A percentile compares a stretch with the other conserved stretches of the same genome.
Evolutionary conservation across 2,888 invertebrate genomes (phyloP).

Genomic region (Osedax frankpressi): DNA sequence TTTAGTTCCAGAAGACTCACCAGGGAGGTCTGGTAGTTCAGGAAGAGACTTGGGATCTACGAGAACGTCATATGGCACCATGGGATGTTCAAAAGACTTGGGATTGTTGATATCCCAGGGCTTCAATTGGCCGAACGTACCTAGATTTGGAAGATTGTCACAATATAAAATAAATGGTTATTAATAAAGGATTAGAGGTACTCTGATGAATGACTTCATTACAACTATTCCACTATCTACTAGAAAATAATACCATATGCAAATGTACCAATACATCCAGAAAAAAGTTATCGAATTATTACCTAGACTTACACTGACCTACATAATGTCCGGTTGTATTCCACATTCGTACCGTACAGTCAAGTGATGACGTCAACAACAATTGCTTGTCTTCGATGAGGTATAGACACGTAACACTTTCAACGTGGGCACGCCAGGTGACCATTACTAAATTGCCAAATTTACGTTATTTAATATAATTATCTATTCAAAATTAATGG

Average conservation of each 20-base stretch:
- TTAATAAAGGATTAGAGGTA: too few relatives aligned
- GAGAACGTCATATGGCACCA: slow-evolving; percentile 46
- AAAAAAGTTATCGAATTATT: too few relatives aligned
- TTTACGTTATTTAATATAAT: too few relatives aligned
- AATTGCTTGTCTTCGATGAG: slow-evolving; percentile 40
- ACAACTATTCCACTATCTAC: too few relatives aligned
- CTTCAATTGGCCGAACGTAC: slow-evolving; percentile 46
- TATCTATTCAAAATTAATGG: too few relatives aligned
- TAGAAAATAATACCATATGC: too few relatives aligned
- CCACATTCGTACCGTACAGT: slow-evolving; percentile 46
- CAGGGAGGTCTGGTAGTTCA: slow-evolving; percentile 31
- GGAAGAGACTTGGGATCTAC: slow-evolving; percentile 45
- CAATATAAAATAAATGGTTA: too few relatives aligned
- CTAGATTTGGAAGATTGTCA: too few relatives aligned
- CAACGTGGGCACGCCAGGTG: slow-evolving; percentile 45
- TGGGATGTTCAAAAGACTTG: slow-evolving; percentile 43
- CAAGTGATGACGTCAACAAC: slow-evolving; percentile 40
- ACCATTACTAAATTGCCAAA: slow-evolving; percentile 38
- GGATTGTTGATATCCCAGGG: slow-evolving; percentile 44
- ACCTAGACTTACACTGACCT: slow-evolving; percentile 35
- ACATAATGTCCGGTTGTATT: slow-evolving; percentile 44
- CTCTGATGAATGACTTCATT: too few relatives aligned
- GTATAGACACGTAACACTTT: slow-evolving; percentile 39
- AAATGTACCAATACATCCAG: too few relatives aligned
- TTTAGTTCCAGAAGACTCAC: slow-evolving; percentile 25